Evolutionary conservation across 2,797 vertebrate genomes (phyloP).

Genomic region (Kryptolebias ocellatus): DNA sequence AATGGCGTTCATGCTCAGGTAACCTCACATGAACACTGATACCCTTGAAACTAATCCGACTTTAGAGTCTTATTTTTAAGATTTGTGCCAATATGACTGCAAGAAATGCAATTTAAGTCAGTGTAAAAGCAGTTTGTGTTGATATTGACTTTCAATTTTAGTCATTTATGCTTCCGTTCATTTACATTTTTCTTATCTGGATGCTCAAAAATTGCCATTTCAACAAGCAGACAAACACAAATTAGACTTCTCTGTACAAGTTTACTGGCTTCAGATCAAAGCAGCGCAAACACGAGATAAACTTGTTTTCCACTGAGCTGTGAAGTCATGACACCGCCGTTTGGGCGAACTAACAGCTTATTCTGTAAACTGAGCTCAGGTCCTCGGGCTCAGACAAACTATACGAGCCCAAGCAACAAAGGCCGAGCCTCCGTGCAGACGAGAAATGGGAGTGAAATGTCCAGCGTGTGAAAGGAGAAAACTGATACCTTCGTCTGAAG

Average conservation of each 20-base stretch:
- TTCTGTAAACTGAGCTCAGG: slow-evolving; percentile 69
- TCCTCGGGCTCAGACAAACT: slow-evolving; percentile 70
- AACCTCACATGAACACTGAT: slow-evolving; percentile 68
- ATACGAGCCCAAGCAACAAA: slow-evolving; percentile 41
- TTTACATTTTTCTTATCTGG: background rate
- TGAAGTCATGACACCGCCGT: slow-evolving; percentile 67
- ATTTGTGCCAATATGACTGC: slow-evolving; percentile 25
- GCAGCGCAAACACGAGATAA: slow-evolving; percentile 36
- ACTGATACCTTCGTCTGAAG: slow-evolving; percentile 30
- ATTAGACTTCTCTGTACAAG: background rate
- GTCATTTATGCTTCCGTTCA: too few species aligned
- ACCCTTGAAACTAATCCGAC: slow-evolving; percentile 69
- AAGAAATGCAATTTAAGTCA: slow-evolving; percentile 28
- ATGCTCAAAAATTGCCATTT: too few species aligned
- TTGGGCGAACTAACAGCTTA: slow-evolving; percentile 50
- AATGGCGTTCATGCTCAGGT: slow-evolving; percentile 74
- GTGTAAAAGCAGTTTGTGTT: background rate
- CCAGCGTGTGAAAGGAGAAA: slow-evolving; percentile 37
- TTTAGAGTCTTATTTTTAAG: slow-evolving; percentile 49
- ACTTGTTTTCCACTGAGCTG: slow-evolving; percentile 44
- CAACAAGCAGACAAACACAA: too few species aligned
- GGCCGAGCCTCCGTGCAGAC: slow-evolving; percentile 27
- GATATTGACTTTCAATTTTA: background rate
- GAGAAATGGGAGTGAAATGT: slow-evolving; percentile 15
- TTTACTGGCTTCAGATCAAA: slow-evolving; percentile 18